Base-by-base conservation (phyloP, 2,888 invertebrate species). In the Fragum fragum region DNA sequence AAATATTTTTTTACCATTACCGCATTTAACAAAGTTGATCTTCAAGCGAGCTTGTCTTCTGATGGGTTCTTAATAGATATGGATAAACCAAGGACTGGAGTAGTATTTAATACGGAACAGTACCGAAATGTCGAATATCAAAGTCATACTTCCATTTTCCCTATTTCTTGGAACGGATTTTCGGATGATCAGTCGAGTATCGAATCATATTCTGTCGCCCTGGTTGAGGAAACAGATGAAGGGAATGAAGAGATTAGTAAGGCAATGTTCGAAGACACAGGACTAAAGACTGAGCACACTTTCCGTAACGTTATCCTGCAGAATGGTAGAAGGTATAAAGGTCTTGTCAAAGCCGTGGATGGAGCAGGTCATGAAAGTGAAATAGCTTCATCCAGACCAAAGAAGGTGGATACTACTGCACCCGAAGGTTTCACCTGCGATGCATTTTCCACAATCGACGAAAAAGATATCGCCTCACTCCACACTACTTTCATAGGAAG, bases 61-160 rank as follows among this genome's bases (percentile, higher is more conserved):
- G 86, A 87, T 52, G 87, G 87, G 6, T 78, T 87, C 52, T 6
- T 81, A 5, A 55, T 86, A 11, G 87, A 87, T 61, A 73, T 68
- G 52, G 77, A 74, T 18, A 76, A 26, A 14, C 87, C 87, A 11
- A 39, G 72, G 21, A 47, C 63, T 16, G 87, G 87, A 1, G 72
- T 81, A 18, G 85, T 86, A 1, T 87, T 80, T 59, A 87, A 82
- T 18, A 86, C 87, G 18, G 57, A 66, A 14, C 42, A 26, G 9
- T 72, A 75, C 32, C 42, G n/a, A 26, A 59, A 80, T 68, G 28
- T 70, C 18, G n/a, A 36, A 16, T 73, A 70, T 14, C 76, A 79
- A 18, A 69, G 68, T 9, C 55, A 71, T 1, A 55, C n/a, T 18
- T 53, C 74, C 2, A 36, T 72, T 1, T 66, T 85, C 21, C n/a